Evolutionary conservation across 2,113 vertebrate species (phyloP), one percentile per base, ranked within the genome.

Genomic region (Thomomys bottae): DNA sequence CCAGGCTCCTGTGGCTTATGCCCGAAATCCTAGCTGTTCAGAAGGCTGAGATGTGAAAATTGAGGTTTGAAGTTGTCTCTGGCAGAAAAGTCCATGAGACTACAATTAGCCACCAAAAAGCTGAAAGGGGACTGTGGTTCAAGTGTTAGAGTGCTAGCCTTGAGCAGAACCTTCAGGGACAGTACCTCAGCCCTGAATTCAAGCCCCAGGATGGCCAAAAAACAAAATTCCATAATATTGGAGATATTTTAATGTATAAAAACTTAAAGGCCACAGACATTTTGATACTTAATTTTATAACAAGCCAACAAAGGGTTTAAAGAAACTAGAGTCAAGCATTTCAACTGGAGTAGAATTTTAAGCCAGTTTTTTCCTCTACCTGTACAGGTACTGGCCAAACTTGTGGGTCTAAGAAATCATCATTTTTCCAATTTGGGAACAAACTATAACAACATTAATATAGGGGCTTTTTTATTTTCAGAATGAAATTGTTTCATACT

Each of bases 211-310:
- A 18, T 54, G 49, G 49, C 49, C 12, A 54, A 54, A 54, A 54
- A 17, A 54, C 12, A 54, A 54, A 54, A 54, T 17, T 49, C 45
- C 45, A 57, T 59, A 11, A 61, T 63, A 9, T 6, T 73, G 21
- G 23, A 28, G 28, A 70, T 90, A 1, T 72, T 68, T 76, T 28
- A 1, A 54, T 49, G 20, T 32, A 45, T 9, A 36, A 90, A 28
- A 75, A 59, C 81, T 61, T 49, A 12, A 18, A 26, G 11, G 26
- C 8, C 38, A 82, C 12, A 40, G 26, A 72, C 28, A 80, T 79
- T 79, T 26, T 71, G 28, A 36, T 32, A 54, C 64, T 77, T 70
- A 87, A 73, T 66, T 89, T 71, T 86, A 49, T 83, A 94, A 90
- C 38, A 89, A 90, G 77, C 11, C 34, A 40, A 1, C 28, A 2